Evolutionary conservation across 1,140 invertebrate species (phyloP).

Genomic region (roundworm (Caenorhabditis elegans)): DNA sequence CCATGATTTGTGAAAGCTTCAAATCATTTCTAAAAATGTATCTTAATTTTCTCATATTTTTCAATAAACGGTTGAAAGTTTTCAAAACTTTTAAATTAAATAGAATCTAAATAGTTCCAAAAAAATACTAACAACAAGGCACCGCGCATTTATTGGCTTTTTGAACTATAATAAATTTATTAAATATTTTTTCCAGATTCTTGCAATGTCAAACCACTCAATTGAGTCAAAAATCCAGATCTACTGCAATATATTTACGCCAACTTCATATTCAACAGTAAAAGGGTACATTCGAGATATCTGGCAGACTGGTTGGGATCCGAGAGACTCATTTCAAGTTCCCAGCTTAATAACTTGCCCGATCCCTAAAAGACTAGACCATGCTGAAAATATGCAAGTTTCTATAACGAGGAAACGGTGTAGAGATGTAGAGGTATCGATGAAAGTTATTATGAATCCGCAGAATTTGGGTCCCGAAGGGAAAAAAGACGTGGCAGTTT

Average conservation of each 20-base stretch:
- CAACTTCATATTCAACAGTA: conserved; percentile 30
- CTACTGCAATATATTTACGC: conserved; percentile 41
- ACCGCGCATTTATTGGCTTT: background rate
- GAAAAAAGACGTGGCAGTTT: conserved; percentile 75
- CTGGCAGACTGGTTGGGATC: conserved; percentile 64
- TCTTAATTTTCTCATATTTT: too few species aligned
- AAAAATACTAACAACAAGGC: too few species aligned
- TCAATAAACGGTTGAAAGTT: too few species aligned
- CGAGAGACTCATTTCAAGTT: conserved; percentile 58
- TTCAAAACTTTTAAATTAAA: too few species aligned
- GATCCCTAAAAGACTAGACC: conserved; percentile 43
- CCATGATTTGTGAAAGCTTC: too few species aligned
- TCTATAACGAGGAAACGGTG: background rate
- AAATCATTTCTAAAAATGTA: too few species aligned
- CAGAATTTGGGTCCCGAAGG: background rate
- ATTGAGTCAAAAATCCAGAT: conserved; percentile 32
- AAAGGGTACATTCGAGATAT: conserved; percentile 48
- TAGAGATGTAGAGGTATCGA: background rate
- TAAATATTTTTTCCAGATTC: conserved; percentile 36
- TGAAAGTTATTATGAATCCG: conserved; percentile 36
- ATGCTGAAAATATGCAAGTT: conserved; percentile 7
- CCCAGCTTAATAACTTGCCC: conserved; percentile 61
- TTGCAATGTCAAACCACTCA: conserved; percentile 46
- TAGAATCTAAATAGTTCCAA: too few species aligned
- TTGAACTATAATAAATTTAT: background rate